Conservation (phyloP, 2,888 invertebrate genomes). For the Ctena decussata region DNA sequence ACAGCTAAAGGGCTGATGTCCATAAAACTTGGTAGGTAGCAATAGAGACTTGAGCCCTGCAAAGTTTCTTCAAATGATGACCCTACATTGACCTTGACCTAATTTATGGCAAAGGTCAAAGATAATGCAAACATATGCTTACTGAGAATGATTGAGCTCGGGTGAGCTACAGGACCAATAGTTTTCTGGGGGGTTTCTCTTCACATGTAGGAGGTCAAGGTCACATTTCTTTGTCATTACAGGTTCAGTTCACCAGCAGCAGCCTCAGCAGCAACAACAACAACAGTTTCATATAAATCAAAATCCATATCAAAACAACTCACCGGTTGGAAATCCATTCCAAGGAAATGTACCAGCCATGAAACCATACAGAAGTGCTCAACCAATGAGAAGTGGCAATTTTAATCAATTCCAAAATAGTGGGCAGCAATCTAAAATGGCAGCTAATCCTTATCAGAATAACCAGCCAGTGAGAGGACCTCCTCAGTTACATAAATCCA, state of each 20-base stretch:
- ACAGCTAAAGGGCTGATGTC: too few species aligned
- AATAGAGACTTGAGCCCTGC: too few species aligned
- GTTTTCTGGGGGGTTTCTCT: too few species aligned
- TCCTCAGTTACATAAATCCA: conserved; percentile 59
- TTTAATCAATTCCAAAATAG: not conserved
- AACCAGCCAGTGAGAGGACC: not conserved
- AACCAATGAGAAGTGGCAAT: conserved; percentile 23
- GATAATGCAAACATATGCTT: too few species aligned
- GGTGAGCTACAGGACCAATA: too few species aligned
- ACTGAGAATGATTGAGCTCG: too few species aligned
- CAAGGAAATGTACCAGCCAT: not conserved
- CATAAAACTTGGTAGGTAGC: too few species aligned
- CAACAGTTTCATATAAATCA: conserved; percentile 12
- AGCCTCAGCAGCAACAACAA: conserved; percentile 11
- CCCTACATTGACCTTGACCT: too few species aligned
- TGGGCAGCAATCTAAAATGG: not conserved
- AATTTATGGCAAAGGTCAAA: too few species aligned
- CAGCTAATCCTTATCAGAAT: conserved; percentile 9
- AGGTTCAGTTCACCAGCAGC: not conserved
- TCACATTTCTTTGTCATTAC: not conserved
- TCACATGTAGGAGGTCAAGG: too few species aligned
- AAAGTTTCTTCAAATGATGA: too few species aligned
- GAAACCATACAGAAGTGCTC: conserved; percentile 52
- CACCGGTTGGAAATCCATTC: conserved; percentile 6
- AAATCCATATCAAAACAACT: conserved; percentile 23